phyloP scores from a whole-genome alignment of 2,888 invertebrate species.

The Hypolimnas misippus region DNA sequence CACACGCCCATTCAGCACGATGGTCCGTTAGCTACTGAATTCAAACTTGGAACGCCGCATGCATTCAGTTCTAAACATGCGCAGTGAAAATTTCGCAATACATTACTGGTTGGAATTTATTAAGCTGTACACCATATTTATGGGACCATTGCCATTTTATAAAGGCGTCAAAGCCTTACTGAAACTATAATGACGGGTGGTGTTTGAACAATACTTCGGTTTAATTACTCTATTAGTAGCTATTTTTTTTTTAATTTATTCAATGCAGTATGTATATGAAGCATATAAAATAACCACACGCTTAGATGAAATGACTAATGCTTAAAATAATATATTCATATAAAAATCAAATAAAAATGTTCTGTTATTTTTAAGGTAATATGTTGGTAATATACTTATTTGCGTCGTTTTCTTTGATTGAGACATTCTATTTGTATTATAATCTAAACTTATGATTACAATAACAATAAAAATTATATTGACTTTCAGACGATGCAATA shows the following conservation, averaged over 20 bases:
- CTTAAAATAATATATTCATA: too few relatives aligned
- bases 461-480: neutral
- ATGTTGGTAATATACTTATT: too few relatives aligned
- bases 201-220: conserved; percentile 20
- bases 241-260: neutral
- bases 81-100: conserved; percentile 39
- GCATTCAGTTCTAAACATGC: conserved; percentile 44
- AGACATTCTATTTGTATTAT: too few relatives aligned
- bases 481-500: neutral
- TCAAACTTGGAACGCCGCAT: conserved; percentile 42
- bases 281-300: too few relatives aligned
- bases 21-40: conserved; percentile 42
- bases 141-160: conserved; percentile 27
- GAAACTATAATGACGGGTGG: conserved; percentile 24
- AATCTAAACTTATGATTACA: neutral
- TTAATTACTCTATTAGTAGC: conserved; percentile 24
- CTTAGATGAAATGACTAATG: too few relatives aligned
- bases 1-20: conserved; percentile 37
- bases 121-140: conserved; percentile 27
- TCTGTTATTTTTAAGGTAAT: too few relatives aligned
- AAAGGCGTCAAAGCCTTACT: conserved; percentile 27
- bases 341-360: too few relatives aligned
- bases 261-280: too few relatives aligned
- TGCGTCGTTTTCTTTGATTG: neutral
- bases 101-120: conserved; percentile 28